phyloP scores from a whole-genome alignment of 2,113 vertebrate species.

The Centrocercus urophasianus region DNA sequence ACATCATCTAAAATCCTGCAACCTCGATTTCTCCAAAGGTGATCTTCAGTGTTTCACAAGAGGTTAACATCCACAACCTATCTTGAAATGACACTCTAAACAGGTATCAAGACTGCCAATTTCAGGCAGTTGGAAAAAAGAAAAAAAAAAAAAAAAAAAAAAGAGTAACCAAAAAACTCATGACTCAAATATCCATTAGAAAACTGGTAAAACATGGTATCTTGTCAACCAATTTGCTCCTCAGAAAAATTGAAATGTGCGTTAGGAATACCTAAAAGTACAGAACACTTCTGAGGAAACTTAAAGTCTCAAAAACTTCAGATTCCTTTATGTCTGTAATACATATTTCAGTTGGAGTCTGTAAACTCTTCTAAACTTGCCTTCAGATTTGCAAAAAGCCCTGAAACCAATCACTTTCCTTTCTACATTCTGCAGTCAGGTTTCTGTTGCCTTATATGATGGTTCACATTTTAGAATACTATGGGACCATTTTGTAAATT shows the following conservation, averaged over 20 bases:
- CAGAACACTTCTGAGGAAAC: background rate
- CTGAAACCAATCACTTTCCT: background rate
- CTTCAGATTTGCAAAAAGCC: background rate
- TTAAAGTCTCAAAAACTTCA: background rate
- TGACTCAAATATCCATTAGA: background rate
- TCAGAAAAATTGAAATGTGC: background rate
- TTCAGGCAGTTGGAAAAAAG: background rate
- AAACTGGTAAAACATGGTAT: slow-evolving; percentile 3
- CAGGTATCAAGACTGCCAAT: background rate
- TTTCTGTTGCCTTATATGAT: slow-evolving; percentile 7
- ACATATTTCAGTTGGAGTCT: background rate
- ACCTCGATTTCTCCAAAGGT: background rate
- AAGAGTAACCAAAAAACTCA: background rate
- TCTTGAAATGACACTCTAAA: slow-evolving; percentile 2
- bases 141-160: background rate
- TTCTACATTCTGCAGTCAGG: background rate
- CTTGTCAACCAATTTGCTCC: background rate
- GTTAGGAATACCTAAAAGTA: background rate
- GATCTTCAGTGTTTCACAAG: background rate
- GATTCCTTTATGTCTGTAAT: background rate
- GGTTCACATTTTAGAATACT: slow-evolving; percentile 3
- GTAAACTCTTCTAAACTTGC: background rate
- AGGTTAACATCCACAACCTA: background rate
- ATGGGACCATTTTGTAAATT: slow-evolving; percentile 34
- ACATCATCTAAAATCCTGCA: background rate